A percentile compares a stretch with the other conserved stretches of the same genome.
These are phyloP conservation scores for Ianthella basta DNA, from an alignment of 37 sponge, comb jelly and placozoan species.

Conservation along the genomic window DNA sequence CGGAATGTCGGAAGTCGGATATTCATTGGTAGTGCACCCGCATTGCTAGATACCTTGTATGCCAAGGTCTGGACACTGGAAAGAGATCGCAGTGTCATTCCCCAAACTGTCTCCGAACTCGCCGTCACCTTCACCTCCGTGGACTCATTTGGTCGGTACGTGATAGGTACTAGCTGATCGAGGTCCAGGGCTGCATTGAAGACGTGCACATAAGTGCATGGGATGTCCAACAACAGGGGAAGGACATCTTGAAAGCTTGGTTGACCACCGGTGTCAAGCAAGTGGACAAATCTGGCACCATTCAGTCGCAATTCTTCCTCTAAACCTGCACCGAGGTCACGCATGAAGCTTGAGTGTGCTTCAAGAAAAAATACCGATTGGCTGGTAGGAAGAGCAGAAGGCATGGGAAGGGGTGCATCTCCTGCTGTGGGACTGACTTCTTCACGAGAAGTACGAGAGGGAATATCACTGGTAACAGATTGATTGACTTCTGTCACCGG, in stretches of 20 bases:
- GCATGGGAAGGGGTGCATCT: too few species aligned
- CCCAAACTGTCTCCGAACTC: neutral
- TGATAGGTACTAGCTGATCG: neutral
- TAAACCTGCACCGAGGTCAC: neutral
- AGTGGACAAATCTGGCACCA: neutral
- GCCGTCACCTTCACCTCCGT: neutral
- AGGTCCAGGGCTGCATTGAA: constrained; percentile 7
- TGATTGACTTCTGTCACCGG: too few species aligned
- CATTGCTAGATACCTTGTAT: neutral
- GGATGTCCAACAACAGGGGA: neutral
- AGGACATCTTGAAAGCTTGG: constrained; percentile 14
- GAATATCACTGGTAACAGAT: too few species aligned
- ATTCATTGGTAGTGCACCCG: neutral
- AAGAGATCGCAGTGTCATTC: neutral
- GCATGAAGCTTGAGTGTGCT: neutral
- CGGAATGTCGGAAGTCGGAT: too few species aligned
- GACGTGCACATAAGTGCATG: neutral
- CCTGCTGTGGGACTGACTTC: too few species aligned
- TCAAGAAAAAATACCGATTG: neutral
- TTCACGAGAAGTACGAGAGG: too few species aligned
- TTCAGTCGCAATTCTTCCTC: neutral
- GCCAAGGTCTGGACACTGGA: neutral
- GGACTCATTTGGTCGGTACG: neutral
- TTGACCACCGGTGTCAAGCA: constrained; percentile 15
- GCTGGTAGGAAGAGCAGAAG: too few species aligned